Evolutionary conservation across 2,113 vertebrate genomes (phyloP).

Genomic region (Alectura lathami): DNA sequence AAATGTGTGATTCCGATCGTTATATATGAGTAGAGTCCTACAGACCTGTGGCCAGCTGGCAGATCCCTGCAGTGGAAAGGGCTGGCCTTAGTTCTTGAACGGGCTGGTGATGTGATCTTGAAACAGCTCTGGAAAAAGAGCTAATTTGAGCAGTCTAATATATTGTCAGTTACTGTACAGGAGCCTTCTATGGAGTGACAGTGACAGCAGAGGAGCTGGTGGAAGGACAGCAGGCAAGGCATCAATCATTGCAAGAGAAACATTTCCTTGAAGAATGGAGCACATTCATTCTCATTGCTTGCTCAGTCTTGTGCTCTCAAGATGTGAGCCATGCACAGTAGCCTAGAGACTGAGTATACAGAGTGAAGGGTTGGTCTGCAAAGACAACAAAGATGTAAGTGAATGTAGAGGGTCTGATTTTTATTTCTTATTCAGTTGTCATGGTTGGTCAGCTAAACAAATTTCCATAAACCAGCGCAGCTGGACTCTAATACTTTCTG

Average conservation of each 20-base stretch:
- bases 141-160: not conserved
- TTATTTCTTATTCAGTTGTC: not conserved
- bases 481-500: not conserved
- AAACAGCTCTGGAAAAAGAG: not conserved
- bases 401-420: accelerated
- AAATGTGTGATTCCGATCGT: not conserved
- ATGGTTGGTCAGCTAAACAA: not conserved
- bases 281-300: accelerated
- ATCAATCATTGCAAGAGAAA: not conserved
- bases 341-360: not conserved
- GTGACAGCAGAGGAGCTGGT: not conserved
- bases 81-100: not conserved
- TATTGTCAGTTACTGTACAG: not conserved
- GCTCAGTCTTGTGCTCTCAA: accelerated
- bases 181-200: not conserved
- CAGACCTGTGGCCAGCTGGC: accelerated
- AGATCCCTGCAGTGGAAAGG: not conserved
- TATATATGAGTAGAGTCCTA: accelerated
- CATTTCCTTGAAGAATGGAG: not conserved
- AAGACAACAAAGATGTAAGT: not conserved
- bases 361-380: not conserved
- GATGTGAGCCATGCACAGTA: accelerated
- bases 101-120: not conserved
- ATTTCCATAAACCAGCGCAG: not conserved
- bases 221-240: not conserved